Evolutionary conservation across 1,140 invertebrate genomes (phyloP).

Genomic region (Drosophila ananassae): DNA sequence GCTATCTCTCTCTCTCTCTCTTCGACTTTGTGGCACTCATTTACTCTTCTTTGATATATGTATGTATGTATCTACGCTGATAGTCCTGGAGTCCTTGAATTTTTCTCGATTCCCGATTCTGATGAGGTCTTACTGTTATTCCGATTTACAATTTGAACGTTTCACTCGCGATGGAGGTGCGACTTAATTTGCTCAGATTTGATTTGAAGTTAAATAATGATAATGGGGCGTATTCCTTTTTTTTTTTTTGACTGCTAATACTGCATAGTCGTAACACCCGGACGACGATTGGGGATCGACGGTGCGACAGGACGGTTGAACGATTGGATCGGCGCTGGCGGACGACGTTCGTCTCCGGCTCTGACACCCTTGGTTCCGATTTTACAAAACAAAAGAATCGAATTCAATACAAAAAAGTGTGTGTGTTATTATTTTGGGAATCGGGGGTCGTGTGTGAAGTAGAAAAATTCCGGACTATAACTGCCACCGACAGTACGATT

Average conservation of each 20-base stretch:
- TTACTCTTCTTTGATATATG: background rate
- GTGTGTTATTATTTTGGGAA: constrained; percentile 31
- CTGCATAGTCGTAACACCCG: too few relatives aligned
- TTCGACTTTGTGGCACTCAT: background rate
- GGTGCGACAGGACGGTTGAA: background rate
- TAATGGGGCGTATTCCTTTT: background rate
- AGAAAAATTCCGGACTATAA: constrained; percentile 60
- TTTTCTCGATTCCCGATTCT: background rate
- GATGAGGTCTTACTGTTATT: background rate
- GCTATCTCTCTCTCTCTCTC: background rate
- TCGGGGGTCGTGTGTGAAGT: constrained; percentile 57
- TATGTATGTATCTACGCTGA: background rate
- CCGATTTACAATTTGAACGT: constrained; percentile 56
- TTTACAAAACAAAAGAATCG: constrained; percentile 36
- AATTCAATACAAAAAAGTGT: constrained; percentile 34
- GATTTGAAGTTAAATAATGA: constrained; percentile 11
- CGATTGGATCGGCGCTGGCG: constrained; percentile 11
- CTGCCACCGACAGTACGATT: constrained; percentile 30
- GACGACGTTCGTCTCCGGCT: background rate
- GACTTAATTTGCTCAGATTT: constrained; percentile 38
- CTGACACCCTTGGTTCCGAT: constrained; percentile 20
- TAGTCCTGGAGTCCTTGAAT: background rate
- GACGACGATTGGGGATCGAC: background rate
- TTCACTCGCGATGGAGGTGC: constrained; percentile 53
- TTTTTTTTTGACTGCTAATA: background rate